These are phyloP conservation scores for Protobothrops flavoviridis DNA, from an alignment of 2,113 vertebrate species.

Conservation along the genomic window DNA sequence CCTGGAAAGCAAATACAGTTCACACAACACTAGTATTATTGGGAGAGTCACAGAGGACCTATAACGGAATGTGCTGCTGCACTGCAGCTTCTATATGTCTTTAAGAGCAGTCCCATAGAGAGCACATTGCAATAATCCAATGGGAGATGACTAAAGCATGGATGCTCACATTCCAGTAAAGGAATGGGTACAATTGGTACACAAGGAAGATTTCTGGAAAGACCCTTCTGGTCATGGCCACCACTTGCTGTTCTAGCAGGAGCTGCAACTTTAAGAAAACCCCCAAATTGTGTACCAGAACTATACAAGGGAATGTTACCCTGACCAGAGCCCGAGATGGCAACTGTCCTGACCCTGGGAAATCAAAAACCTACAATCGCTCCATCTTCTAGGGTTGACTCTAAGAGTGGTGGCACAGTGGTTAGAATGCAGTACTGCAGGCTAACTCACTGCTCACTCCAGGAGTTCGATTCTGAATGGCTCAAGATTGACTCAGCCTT, in stretches of 20 bases:
- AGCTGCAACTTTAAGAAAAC: neutral
- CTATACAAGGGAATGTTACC: neutral
- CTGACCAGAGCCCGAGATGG: neutral
- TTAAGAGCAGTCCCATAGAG: neutral
- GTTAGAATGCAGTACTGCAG: no score
- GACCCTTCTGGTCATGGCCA: neutral
- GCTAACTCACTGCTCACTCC: no score
- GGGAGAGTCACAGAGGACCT: neutral
- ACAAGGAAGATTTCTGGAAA: neutral
- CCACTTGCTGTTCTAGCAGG: neutral
- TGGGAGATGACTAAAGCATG: neutral
- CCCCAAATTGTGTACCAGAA: neutral
- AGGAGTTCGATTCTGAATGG: no score
- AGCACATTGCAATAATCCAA: neutral
- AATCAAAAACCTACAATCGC: neutral
- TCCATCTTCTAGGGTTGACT: neutral
- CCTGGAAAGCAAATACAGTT: neutral
- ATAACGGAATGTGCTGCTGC: neutral
- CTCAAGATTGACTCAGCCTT: no score
- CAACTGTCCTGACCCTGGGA: neutral
- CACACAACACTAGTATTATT: neutral
- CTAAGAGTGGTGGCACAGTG: no score
- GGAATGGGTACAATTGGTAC: neutral
- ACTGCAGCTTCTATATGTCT: neutral
- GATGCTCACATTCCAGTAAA: neutral